Evolutionary conservation across 2,113 vertebrate species (phyloP), one percentile per base, ranked within the genome.

Genomic region (Eurystomus gularis): DNA sequence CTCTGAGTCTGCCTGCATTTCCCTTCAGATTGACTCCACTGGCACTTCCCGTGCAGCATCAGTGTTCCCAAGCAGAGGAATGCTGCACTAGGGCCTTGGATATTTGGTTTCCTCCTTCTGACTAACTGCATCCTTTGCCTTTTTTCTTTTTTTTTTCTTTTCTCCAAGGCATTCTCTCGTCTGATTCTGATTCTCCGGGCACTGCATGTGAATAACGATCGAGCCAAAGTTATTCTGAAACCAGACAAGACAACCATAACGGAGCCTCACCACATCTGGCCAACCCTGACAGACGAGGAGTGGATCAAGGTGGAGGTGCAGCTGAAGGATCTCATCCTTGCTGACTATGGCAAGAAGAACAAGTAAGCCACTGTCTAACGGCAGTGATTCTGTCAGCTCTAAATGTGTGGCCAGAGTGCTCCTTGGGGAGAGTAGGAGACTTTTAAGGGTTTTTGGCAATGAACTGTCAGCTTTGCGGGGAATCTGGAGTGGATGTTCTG

Each of bases 271-370:
- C 99, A 99, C 97, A 99, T 99, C 97, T 99, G 99, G 99, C 99
- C 99, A 89, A 99, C 99, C 2, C 98, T 99, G 94, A 99, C 99
- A 0, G 99, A 99, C 1, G 99, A 99, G 92, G 99, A 99, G 84
- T 99, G 99, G 99, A 99, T 99, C 97, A 99, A 99, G 90, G 99
- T 99, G 94, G 99, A 99, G 91, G 99, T 99, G 96, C 99, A 99
- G 87, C 99, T 99, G 82, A 99, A 99, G 87, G 99, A 99, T 96
- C 98, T 99, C 33, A 99, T 99, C 95, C 97, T 99, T 96, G 99
- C 99, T 2, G 99, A 99, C 95, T 99, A 99, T 3, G 99, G 99
- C 97, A 99, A 99, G 98, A 99, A 99, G 98, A 99, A 99, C 98
- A 99, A 99, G 99, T 99, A 95, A 98, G 99, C 68, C 8, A 5